Evolutionary conservation across 2,113 vertebrate species (phyloP).

Genomic region (Burhinus bistriatus): DNA sequence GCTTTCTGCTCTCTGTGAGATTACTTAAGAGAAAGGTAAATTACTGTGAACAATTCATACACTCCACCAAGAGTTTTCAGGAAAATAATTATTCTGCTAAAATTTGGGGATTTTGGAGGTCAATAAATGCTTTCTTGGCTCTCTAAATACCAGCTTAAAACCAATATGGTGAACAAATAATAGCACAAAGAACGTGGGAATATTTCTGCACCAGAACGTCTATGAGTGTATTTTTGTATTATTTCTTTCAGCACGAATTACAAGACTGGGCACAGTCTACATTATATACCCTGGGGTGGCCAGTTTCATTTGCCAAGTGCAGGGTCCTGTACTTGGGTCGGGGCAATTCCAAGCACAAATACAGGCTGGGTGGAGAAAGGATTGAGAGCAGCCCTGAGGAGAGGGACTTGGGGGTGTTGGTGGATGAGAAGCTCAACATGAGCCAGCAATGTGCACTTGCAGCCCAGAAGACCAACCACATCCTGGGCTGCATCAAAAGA

Average conservation of each 20-base stretch:
- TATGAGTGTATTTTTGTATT: background rate
- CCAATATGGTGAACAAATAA: background rate
- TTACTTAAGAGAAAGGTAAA: background rate
- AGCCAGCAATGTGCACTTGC: too few species aligned
- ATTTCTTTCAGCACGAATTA: background rate
- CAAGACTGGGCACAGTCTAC: background rate
- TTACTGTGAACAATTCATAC: background rate
- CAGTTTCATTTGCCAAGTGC: background rate
- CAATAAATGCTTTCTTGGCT: background rate
- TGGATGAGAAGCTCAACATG: too few species aligned
- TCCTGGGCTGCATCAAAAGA: background rate
- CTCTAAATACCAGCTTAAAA: background rate
- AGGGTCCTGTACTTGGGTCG: too few species aligned
- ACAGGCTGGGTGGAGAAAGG: too few species aligned
- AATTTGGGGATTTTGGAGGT: background rate
- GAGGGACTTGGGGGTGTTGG: too few species aligned
- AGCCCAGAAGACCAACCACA: too few species aligned
- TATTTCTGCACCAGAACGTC: background rate
- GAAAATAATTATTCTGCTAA: background rate
- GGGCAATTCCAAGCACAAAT: too few species aligned
- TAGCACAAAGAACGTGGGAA: background rate
- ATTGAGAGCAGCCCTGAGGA: too few species aligned
- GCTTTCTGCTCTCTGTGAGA: background rate
- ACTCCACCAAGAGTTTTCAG: background rate
- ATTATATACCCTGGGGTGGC: background rate